These are phyloP conservation scores for Forbesichthys papilliferus DNA, from an alignment of 2,113 vertebrate species.

Conservation along the genomic window DNA sequence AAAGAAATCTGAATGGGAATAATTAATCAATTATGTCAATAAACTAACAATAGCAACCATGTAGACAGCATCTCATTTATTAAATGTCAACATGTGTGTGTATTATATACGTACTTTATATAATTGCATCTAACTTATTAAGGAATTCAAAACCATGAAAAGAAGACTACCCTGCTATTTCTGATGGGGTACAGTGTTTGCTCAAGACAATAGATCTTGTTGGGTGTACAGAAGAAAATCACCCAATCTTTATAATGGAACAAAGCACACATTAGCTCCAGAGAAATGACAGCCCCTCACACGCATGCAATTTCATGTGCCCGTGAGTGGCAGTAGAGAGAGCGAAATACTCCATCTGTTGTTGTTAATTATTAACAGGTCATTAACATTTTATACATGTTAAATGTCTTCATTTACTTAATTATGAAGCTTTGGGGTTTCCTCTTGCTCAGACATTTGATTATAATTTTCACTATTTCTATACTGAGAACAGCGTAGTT, in stretches of 20 bases:
- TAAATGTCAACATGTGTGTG: too few species aligned
- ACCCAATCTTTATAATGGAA: slow-evolving; percentile 52
- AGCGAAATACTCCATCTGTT: slow-evolving; percentile 74
- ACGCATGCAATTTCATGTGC: slow-evolving; percentile 55
- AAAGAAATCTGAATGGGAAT: too few species aligned
- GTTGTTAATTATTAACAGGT: slow-evolving; percentile 79
- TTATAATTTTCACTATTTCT: slow-evolving; percentile 34
- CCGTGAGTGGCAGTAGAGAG: slow-evolving; percentile 40
- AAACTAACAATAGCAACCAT: too few species aligned
- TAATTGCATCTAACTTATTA: too few species aligned
- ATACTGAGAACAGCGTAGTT: not conserved
- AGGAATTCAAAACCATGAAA: too few species aligned
- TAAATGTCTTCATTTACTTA: slow-evolving; percentile 79
- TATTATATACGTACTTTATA: too few species aligned
- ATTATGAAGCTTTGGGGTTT: slow-evolving; percentile 71
- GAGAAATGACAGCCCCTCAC: slow-evolving; percentile 48
- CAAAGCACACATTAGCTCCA: slow-evolving; percentile 51
- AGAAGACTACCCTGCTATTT: not conserved
- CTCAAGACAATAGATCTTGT: slow-evolving; percentile 14
- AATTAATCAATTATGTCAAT: too few species aligned
- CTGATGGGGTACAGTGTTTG: not conserved
- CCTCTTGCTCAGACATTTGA: slow-evolving; percentile 53
- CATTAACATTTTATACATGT: slow-evolving; percentile 76
- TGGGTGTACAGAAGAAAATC: slow-evolving; percentile 58
- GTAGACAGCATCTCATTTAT: too few species aligned